Percentiles rank a stretch among this genome's conserved stretches.
These are phyloP conservation scores for Lycocerus yunnanus DNA, from an alignment of 2,888 invertebrate species.

Conservation along the genomic window DNA sequence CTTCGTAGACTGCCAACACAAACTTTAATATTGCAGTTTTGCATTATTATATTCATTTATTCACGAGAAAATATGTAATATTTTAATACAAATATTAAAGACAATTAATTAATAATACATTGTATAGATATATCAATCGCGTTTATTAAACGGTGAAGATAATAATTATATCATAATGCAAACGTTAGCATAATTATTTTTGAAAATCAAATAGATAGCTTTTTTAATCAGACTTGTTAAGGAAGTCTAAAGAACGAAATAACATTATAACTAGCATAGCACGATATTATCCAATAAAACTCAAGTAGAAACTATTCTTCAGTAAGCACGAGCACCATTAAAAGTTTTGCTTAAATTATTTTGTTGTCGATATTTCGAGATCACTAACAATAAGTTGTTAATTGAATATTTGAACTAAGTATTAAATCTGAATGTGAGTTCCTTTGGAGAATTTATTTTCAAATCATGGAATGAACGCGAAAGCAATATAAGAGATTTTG, in stretches of 20 bases:
- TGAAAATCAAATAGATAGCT: not conserved
- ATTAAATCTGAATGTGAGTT: not conserved
- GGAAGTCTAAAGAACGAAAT: not conserved
- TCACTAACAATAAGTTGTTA: not conserved
- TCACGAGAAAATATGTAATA: not conserved
- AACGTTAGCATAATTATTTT: not conserved
- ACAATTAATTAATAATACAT: no score
- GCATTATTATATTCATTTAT: not conserved
- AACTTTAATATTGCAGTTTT: not conserved
- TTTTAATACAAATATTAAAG: not conserved
- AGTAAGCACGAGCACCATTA: not conserved
- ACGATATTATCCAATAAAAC: not conserved
- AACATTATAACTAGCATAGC: not conserved
- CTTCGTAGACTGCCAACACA: not conserved
- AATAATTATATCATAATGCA: no score
- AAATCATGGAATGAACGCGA: conserved; percentile 6
- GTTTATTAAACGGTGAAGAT: no score
- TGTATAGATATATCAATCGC: no score
- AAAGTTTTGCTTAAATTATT: not conserved
- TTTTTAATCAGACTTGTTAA: not conserved
- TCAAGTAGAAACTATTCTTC: not conserved
- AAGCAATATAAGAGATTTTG: conserved; percentile 21
- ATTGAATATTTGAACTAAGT: not conserved
- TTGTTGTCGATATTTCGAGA: not conserved
- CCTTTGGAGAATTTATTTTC: not conserved